phyloP scores from a whole-genome alignment of 2,113 vertebrate species.

The Camarhynchus parvulus region DNA sequence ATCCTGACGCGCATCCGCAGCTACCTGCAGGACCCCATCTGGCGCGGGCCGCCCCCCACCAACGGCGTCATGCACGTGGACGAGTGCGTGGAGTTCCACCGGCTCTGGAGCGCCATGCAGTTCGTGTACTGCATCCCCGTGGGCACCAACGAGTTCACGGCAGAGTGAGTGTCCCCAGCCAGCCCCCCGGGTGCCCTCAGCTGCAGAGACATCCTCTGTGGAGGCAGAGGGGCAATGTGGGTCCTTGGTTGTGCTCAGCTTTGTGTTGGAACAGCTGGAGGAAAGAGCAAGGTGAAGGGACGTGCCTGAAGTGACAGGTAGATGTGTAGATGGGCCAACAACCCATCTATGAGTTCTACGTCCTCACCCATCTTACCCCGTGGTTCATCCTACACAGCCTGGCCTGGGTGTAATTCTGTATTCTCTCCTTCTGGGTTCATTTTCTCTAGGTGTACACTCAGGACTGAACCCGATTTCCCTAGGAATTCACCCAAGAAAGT shows the following conservation, averaged over 20 bases:
- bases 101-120: conserved; percentile 99
- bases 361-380: background rate
- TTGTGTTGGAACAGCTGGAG: background rate
- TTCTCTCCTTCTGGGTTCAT: background rate
- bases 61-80: conserved; percentile 99
- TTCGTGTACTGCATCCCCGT: conserved; percentile 99
- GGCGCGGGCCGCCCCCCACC: conserved; percentile 95
- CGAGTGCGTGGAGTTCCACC: conserved; percentile 97
- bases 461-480: background rate
- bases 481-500: background rate
- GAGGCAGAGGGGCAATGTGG: rapidly evolving
- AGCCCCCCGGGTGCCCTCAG: background rate
- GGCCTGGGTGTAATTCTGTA: background rate
- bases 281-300: background rate
- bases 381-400: background rate
- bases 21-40: conserved; percentile 96
- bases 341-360: background rate
- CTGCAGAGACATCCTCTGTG: background rate
- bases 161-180: conserved; percentile 84
- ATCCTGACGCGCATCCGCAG: conserved; percentile 96
- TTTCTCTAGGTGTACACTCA: background rate
- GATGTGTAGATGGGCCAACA: background rate
- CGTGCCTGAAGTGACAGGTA: background rate
- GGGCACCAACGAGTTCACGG: conserved; percentile 97
- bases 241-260: background rate